These are phyloP conservation scores for Portunus trituberculatus DNA, from an alignment of 1,140 invertebrate species.

Conservation along the genomic window DNA sequence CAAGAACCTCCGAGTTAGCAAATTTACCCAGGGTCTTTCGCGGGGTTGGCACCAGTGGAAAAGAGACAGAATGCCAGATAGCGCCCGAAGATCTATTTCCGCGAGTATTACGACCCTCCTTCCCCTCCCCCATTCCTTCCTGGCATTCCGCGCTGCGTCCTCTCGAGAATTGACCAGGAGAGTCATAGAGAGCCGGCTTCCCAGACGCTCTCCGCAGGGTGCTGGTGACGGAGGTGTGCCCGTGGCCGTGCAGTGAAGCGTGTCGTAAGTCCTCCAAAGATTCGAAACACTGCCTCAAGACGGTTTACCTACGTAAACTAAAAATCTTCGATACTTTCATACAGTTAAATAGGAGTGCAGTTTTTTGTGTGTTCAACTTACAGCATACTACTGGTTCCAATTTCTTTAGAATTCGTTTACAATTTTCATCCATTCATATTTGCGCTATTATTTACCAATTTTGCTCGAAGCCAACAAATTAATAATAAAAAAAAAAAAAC, in stretches of 20 bases:
- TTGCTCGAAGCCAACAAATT: too few relatives aligned
- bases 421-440: too few relatives aligned
- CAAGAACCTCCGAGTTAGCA: not conserved
- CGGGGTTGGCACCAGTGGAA: not conserved
- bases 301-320: not conserved
- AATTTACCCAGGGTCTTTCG: not conserved
- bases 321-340: not conserved
- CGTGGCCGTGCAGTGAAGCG: conserved; percentile 49
- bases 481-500: too few relatives aligned
- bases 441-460: too few relatives aligned
- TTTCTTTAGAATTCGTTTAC: too few relatives aligned
- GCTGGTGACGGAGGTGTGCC: conserved; percentile 48
- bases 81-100: not conserved
- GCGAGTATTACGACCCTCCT: not conserved
- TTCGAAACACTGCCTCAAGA: not conserved
- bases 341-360: too few relatives aligned
- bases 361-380: too few relatives aligned
- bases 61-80: not conserved
- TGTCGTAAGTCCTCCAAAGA: conserved; percentile 32
- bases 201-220: conserved; percentile 47
- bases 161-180: not conserved
- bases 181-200: not conserved
- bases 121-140: conserved; percentile 6
- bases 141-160: not conserved
- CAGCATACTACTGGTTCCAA: too few relatives aligned